Conservation (phyloP, 30 jellyfish, hydroid and myxozoan species). For the Rhopilema esculentum region DNA sequence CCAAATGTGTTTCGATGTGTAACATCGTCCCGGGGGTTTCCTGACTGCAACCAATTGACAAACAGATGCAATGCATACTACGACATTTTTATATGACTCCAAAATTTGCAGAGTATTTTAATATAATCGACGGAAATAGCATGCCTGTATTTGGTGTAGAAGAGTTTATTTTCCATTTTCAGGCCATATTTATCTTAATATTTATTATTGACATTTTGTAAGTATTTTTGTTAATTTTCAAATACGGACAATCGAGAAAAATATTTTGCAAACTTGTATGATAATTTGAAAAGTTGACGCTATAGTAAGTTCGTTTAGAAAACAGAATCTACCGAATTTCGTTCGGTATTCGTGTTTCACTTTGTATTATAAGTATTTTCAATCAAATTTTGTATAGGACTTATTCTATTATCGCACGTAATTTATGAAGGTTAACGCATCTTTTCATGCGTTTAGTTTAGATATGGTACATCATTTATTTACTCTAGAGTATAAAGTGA, state of each 20-base stretch:
- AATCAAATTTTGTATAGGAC: slow-evolving; percentile 76
- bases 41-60: neutral
- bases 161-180: slow-evolving; percentile 84
- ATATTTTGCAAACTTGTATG: slow-evolving; percentile 69
- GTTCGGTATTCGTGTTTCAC: slow-evolving; percentile 55
- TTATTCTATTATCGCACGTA: slow-evolving; percentile 76
- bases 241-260: slow-evolving; percentile 77
- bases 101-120: slow-evolving; percentile 82
- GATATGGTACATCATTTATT: slow-evolving; percentile 46
- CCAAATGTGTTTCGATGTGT: slow-evolving; percentile 10
- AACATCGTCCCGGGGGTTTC: slow-evolving; percentile 36
- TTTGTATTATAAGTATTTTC: slow-evolving; percentile 69
- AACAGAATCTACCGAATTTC: slow-evolving; percentile 34
- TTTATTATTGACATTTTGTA: slow-evolving; percentile 87
- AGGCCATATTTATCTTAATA: slow-evolving; percentile 84
- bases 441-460: slow-evolving; percentile 45
- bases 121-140: slow-evolving; percentile 80
- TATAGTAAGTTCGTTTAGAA: slow-evolving; percentile 56
- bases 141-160: slow-evolving; percentile 80
- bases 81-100: slow-evolving; percentile 58
- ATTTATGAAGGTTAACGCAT: slow-evolving; percentile 54
- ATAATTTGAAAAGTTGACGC: slow-evolving; percentile 78
- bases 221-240: slow-evolving; percentile 79
- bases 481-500: slow-evolving; percentile 61
- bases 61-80: slow-evolving; percentile 50